Evolutionary conservation across 2,888 invertebrate genomes (phyloP), one percentile per base, ranked within the genome.

Genomic region (Acrobasis suavella): DNA sequence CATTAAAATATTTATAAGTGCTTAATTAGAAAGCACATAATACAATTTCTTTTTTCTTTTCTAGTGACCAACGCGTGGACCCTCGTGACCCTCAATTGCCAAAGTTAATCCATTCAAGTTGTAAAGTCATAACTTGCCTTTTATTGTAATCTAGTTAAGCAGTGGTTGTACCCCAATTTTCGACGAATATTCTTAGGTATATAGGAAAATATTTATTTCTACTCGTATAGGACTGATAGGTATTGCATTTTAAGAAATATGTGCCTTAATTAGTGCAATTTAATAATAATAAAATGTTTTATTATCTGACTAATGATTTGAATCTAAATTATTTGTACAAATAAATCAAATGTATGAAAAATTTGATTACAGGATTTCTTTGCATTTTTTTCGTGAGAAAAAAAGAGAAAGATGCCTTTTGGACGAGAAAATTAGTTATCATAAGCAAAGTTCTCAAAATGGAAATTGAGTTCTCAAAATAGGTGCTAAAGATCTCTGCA

Each of bases 81-180:
- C 60, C 62, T 54, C 67, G 68, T 71, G 74, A 76, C 76, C 73
- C 70, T 75, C 75, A 76, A 71, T 76, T 81, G 82, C 89, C 89
- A 89, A 89, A 89, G 89, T 78, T 77, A 78, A 77, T 73, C 74
- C 54, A 68, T 71, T 67, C 74, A 75, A 74, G 72, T 78, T 80
- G 79, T 80, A 78, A 78, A 82, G 77, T 83, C 75, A 71, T 65
- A 75, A 65, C 73, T 79, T 77, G 77, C 75, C 76, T 50, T 63
- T 66, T 64, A 67, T 62, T 64, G 52, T 65, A 64, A 37, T 60
- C 8, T 70, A 67, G 63, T 65, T 67, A 69, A 66, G 65, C 62
- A 52, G 64, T 60, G 69, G 68, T 72, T 70, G 69, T 69, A 69
- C 49, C 62, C 61, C 59, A 17, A 65, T 65, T 60, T 63, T 65